Evolutionary conservation across 2,888 invertebrate species (phyloP), one percentile per base, ranked within the genome.

Genomic region (Cataglyphis livida): DNA sequence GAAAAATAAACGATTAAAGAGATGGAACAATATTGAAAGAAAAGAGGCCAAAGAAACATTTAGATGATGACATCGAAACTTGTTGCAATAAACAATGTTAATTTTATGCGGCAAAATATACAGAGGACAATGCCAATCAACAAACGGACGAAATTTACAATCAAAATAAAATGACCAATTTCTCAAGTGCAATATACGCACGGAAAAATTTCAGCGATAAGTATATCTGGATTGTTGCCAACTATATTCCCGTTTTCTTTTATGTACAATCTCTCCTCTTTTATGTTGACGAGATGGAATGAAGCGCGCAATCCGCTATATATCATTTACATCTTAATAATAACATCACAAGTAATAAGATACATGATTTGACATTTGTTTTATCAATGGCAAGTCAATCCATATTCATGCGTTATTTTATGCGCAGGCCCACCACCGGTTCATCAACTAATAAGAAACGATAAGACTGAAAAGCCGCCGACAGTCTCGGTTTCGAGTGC

Each of bases 391-490:
- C 15, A 28, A 44, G n/a, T 65, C 5, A 44, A 28, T 5, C 28
- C 48, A 3, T 32, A 10, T 48, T 10, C 15, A 74, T 35, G 25
- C 21, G 38, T 62, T 35, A 38, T 48, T 64, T 51, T 51, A 15
- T 54, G 35, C 41, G 3, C 68, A 94, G 94, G 94, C 92, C 94
- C 94, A 89, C 94, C 94, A 64, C 94, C 94, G 85, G 94, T 94
- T 88, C 94, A 94, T 85, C 94, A 94, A 92, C 92, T 94, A 88
- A 93, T 94, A 91, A 92, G 94, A 91, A 94, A 94, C 91, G 94
- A 94, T 93, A 94, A 94, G 94, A 94, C 94, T 94, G 94, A 94
- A 90, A 94, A 94, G 90, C 90, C 94, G 81, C 94, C 94, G 84
- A 92, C 93, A 89, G 94, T 94, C 75, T 94, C 94, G 91, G 94